A percentile compares a stretch with the other conserved stretches of the same genome.
Evolutionary conservation across 2,888 invertebrate species (phyloP).

Genomic region (Limenitis camilla): DNA sequence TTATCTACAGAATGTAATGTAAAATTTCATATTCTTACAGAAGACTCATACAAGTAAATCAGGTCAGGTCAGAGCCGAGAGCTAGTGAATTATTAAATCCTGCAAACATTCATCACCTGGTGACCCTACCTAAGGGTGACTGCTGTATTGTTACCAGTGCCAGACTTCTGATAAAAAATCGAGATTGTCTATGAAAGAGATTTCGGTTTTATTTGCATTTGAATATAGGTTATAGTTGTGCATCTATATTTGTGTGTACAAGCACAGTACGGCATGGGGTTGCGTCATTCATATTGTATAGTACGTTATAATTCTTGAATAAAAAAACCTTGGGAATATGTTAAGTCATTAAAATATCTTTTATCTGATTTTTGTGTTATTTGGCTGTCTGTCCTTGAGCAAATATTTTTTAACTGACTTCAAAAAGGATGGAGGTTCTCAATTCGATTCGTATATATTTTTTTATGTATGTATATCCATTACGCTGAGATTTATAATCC

Average conservation of each 20-base stretch:
- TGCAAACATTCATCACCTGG: background rate
- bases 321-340: background rate
- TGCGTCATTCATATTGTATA: constrained; percentile 45
- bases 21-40: too few relatives aligned
- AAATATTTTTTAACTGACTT: too few relatives aligned
- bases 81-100: too few relatives aligned
- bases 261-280: constrained; percentile 36
- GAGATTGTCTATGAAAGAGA: constrained; percentile 31
- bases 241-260: constrained; percentile 14
- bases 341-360: background rate
- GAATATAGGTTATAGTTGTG: constrained; percentile 40
- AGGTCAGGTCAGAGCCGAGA: too few relatives aligned
- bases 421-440: too few relatives aligned
- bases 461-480: too few relatives aligned
- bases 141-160: constrained; percentile 59
- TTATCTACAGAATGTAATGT: too few relatives aligned
- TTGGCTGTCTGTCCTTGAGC: too few relatives aligned
- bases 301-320: constrained; percentile 19
- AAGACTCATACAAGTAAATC: too few relatives aligned
- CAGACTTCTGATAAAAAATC: constrained; percentile 49
- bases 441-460: too few relatives aligned
- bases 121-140: constrained; percentile 35
- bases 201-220: constrained; percentile 33
- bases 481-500: too few relatives aligned
- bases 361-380: background rate